Evolutionary conservation across 2,113 vertebrate genomes (phyloP).

Genomic region (Antechinus flavipes): DNA sequence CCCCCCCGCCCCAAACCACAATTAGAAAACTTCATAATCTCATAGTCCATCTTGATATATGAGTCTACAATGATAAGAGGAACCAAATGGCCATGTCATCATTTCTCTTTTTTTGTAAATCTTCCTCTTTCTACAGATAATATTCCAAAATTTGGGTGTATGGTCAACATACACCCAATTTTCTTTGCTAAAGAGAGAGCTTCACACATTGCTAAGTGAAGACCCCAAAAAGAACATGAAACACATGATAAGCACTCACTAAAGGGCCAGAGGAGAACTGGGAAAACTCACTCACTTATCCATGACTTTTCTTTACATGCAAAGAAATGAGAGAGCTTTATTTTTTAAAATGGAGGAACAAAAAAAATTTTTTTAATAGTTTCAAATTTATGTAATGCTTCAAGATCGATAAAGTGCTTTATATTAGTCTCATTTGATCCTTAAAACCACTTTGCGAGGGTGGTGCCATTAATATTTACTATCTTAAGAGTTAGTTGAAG

Average conservation of each 20-base stretch:
- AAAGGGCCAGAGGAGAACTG: not conserved
- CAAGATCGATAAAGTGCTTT: not conserved
- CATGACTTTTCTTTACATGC: not conserved
- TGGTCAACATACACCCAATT: not conserved
- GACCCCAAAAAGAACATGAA: not conserved
- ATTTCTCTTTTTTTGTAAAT: not conserved
- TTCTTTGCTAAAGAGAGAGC: not conserved
- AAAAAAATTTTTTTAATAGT: not conserved
- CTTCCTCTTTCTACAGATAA: not conserved
- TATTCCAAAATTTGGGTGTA: not conserved
- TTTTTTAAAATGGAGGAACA: not conserved
- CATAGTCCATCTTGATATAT: not conserved
- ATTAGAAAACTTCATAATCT: not conserved
- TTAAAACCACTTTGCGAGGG: not conserved
- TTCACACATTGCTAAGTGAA: not conserved
- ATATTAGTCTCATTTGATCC: not conserved
- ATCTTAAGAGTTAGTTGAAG: not conserved
- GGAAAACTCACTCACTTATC: not conserved
- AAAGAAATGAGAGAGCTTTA: not conserved
- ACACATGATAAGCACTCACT: not conserved
- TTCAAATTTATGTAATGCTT: not conserved
- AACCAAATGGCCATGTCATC: not conserved
- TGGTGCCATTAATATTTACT: not conserved
- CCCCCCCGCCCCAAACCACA: not conserved
- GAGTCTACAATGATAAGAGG: not conserved